phyloP scores from a whole-genome alignment of 2,797 vertebrate genomes.

The Peromyscus aztecus region DNA sequence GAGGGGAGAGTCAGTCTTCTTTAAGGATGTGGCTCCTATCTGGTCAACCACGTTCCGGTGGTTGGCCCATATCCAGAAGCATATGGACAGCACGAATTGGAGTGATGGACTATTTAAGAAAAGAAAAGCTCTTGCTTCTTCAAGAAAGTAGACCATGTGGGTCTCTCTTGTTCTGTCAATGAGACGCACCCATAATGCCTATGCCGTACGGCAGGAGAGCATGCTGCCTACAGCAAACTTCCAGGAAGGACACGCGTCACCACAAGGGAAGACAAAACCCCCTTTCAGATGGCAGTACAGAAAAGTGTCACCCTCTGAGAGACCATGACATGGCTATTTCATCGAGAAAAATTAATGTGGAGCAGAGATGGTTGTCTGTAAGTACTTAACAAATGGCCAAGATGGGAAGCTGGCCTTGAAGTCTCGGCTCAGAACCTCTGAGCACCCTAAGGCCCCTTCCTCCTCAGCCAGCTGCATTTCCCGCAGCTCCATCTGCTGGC shows the following conservation, averaged over 20 bases:
- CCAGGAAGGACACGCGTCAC: background rate
- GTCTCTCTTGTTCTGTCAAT: rapidly evolving
- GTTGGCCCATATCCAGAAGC: background rate
- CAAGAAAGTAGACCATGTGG: background rate
- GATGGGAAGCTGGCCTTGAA: background rate
- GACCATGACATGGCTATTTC: background rate
- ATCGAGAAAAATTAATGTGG: background rate
- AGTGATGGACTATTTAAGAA: background rate
- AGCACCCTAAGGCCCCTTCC: background rate
- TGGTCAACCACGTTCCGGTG: background rate
- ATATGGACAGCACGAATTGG: background rate
- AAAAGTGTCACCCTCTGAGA: background rate
- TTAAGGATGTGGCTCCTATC: background rate
- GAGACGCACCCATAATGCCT: too few species aligned
- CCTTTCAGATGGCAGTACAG: background rate
- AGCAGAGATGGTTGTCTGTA: background rate
- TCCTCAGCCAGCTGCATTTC: background rate
- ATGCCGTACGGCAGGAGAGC: background rate
- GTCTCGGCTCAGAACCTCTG: background rate
- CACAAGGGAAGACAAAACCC: too few species aligned
- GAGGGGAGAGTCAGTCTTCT: background rate
- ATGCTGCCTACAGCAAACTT: background rate
- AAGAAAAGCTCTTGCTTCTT: background rate
- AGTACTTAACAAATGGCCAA: too few species aligned
- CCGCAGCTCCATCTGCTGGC: background rate